Evolutionary conservation across 1,140 invertebrate species (phyloP).

Genomic region (Aphelenchoides besseyi): DNA sequence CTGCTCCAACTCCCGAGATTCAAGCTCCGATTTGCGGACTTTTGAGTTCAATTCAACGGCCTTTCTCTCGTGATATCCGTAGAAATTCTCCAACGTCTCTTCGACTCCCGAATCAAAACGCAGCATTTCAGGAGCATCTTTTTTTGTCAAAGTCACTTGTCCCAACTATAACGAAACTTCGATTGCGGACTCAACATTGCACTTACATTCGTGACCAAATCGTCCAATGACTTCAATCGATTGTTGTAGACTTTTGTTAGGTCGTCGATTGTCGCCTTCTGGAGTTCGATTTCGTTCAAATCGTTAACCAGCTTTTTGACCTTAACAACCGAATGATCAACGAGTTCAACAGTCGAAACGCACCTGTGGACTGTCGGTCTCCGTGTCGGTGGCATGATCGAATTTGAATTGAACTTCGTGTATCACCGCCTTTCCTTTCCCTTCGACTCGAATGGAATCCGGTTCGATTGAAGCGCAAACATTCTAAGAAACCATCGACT

Average conservation of each 20-base stretch:
- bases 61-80: slow-evolving; percentile 13
- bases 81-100: slow-evolving; percentile 25
- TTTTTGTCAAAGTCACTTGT: neutral
- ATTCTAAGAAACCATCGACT: slow-evolving; percentile 20
- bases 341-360: neutral
- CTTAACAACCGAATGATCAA: neutral
- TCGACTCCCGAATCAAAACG: slow-evolving; percentile 23
- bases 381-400: slow-evolving; percentile 7
- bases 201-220: slow-evolving; percentile 23
- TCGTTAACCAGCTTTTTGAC: slow-evolving; percentile 6
- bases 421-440: slow-evolving; percentile 61
- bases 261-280: slow-evolving; percentile 29
- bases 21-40: neutral
- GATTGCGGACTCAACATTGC: neutral
- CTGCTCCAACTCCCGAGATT: neutral
- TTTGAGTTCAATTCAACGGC: slow-evolving; percentile 8
- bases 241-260: slow-evolving; percentile 19
- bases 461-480: slow-evolving; percentile 25
- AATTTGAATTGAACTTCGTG: slow-evolving; percentile 58
- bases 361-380: slow-evolving; percentile 42
- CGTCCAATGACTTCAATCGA: slow-evolving; percentile 32
- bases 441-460: slow-evolving; percentile 61
- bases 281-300: neutral
- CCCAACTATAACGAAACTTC: neutral
- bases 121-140: slow-evolving; percentile 17